Conservation (phyloP, 35 echinoderm and acorn worm genomes). For the Apostichopus japonicus region DNA sequence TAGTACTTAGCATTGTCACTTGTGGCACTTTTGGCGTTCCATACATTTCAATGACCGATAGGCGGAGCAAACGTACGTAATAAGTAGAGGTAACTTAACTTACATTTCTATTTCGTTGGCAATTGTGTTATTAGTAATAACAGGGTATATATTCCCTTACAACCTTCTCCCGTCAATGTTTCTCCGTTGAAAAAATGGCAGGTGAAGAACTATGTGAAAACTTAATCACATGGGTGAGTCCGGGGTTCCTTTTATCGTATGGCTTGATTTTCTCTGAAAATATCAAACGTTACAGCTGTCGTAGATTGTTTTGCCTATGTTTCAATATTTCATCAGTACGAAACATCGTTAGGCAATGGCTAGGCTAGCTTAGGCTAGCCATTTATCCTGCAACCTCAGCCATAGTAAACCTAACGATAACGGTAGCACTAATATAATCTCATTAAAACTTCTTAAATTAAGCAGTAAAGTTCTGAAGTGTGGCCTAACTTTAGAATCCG, state of each 20-base stretch:
- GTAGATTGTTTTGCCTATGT: conserved; percentile 1
- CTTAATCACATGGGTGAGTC: conserved; percentile 44
- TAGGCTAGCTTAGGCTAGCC: neutral
- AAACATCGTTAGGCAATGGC: neutral
- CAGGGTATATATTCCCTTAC: neutral
- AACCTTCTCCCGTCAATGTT: neutral
- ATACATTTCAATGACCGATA: neutral
- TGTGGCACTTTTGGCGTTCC: too few species aligned
- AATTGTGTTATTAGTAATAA: neutral
- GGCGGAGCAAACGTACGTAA: neutral
- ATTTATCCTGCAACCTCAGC: neutral
- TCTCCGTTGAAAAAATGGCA: conserved; percentile 15
- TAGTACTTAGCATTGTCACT: too few species aligned
- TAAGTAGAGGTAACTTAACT: too few species aligned
- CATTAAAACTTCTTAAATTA: neutral
- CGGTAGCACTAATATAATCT: neutral
- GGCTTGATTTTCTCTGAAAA: too few species aligned
- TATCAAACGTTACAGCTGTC: neutral
- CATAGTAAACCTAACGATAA: neutral
- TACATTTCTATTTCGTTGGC: conserved; percentile 9
- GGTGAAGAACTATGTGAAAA: conserved; percentile 42
- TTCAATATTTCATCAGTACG: neutral
- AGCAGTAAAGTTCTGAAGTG: neutral
- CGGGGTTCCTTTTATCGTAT: neutral
- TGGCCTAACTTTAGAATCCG: too few species aligned